phyloP scores from a whole-genome alignment of 2,888 invertebrate species.

The Koerneria pararmatus region DNA sequence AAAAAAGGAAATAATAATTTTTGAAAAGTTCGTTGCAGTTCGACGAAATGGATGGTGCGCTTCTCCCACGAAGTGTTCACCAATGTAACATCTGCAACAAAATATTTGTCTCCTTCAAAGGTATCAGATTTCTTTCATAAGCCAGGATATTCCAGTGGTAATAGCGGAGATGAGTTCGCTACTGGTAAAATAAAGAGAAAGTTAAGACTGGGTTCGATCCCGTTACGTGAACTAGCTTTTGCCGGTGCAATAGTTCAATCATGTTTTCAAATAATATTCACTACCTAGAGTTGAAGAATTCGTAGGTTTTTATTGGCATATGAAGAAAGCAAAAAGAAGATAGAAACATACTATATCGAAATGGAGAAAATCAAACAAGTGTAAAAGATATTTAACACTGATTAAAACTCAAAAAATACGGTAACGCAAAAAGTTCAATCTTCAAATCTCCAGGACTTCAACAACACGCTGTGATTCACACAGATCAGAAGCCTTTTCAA shows the following conservation, averaged over 20 bases:
- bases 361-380: no score
- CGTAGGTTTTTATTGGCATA: neutral
- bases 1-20: no score
- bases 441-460: slow-evolving; percentile 56
- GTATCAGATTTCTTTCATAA: no score
- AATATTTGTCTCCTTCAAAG: slow-evolving; percentile 59
- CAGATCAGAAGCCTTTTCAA: slow-evolving; percentile 58
- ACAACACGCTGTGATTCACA: slow-evolving; percentile 60
- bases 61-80: slow-evolving; percentile 47
- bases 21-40: no score
- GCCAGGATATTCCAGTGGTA: no score
- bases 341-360: neutral
- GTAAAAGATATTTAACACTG: neutral
- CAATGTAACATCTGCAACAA: slow-evolving; percentile 59
- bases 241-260: no score
- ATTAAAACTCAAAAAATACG: no score
- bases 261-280: neutral
- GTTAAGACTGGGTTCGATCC: no score
- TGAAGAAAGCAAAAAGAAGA: neutral
- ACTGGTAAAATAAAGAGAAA: no score
- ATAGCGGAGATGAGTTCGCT: no score
- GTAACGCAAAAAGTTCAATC: no score
- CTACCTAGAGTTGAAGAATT: neutral
- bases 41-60: slow-evolving; percentile 26
- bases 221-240: no score